Percentiles rank a stretch among this genome's conserved stretches.
phyloP scores from a whole-genome alignment of 2,113 vertebrate species.

The Psittacula cyanocephala region DNA sequence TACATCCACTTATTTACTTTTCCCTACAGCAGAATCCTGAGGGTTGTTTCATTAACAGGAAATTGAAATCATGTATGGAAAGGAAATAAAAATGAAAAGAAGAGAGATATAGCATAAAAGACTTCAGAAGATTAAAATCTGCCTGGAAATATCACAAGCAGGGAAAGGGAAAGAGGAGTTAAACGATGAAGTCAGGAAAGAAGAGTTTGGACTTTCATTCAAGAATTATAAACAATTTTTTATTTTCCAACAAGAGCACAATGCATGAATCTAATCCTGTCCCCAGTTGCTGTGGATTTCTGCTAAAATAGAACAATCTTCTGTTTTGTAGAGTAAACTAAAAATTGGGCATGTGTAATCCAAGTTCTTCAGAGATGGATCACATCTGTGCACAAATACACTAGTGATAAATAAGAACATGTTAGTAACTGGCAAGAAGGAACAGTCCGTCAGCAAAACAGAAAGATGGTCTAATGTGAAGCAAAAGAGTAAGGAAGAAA shows the following conservation, averaged over 20 bases:
- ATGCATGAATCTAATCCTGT: not conserved
- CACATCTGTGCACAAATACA: not conserved
- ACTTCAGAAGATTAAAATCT: not conserved
- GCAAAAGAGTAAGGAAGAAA: not conserved
- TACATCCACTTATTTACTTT: no score
- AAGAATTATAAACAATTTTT: not conserved
- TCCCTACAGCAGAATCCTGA: not conserved
- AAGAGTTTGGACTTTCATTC: not conserved
- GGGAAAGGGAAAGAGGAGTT: not conserved
- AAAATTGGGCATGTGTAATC: not conserved
- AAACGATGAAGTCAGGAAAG: not conserved
- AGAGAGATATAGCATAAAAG: not conserved
- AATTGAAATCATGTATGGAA: not conserved
- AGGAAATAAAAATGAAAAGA: constrained; percentile 14
- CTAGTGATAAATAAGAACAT: not conserved
- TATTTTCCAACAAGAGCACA: not conserved
- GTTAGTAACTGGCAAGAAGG: not conserved
- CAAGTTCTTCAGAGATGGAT: not conserved
- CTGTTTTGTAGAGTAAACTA: not conserved
- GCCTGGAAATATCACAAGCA: not conserved
- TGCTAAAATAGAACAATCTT: not conserved
- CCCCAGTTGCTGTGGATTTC: not conserved
- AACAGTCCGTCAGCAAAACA: not conserved
- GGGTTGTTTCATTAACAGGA: not conserved
- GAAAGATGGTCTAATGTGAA: not conserved